phyloP scores from a whole-genome alignment of 2,888 invertebrate species.

The Epicampocera succincta region DNA sequence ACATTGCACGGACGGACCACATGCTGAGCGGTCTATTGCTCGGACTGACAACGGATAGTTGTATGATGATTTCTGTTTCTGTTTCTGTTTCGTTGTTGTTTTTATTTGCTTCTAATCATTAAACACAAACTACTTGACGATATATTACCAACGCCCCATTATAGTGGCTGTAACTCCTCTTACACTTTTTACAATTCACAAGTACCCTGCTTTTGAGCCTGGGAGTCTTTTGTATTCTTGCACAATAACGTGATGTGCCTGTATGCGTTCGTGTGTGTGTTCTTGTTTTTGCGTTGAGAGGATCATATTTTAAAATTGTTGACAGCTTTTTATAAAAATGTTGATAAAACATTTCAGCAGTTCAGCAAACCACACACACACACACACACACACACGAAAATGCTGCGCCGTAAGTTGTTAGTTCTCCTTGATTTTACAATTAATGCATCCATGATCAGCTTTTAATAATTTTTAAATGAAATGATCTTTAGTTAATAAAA shows the following conservation, averaged over 20 bases:
- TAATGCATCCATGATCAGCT: conserved; percentile 43
- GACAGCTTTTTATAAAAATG: conserved; percentile 77
- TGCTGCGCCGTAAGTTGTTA: conserved; percentile 1
- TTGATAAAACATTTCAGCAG: conserved; percentile 70
- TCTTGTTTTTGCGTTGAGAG: conserved; percentile 71
- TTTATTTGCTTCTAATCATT: conserved; percentile 59
- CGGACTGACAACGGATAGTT: conserved; percentile 24
- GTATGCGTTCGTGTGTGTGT: neutral
- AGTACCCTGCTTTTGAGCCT: conserved; percentile 24
- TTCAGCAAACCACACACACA: conserved; percentile 19
- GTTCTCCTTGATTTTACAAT: conserved; percentile 49
- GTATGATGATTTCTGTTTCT: conserved; percentile 19
- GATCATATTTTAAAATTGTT: conserved; percentile 79
- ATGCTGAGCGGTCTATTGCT: conserved; percentile 56
- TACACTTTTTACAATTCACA: conserved; percentile 22
- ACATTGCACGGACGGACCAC: conserved; percentile 52
- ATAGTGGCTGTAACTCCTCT: conserved; percentile 31
- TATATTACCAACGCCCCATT: conserved; percentile 65
- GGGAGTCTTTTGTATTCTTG: conserved; percentile 18
- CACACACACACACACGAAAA: conserved; percentile 21
- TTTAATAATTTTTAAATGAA: conserved; percentile 9
- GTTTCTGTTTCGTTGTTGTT: neutral
- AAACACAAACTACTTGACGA: conserved; percentile 65
- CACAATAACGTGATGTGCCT: conserved; percentile 37
- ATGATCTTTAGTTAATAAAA: conserved; percentile 39